Percentiles rank a stretch among this genome's conserved stretches.
These are phyloP conservation scores for Siniperca knerii DNA, from an alignment of 2,113 vertebrate genomes.

Conservation along the genomic window DNA sequence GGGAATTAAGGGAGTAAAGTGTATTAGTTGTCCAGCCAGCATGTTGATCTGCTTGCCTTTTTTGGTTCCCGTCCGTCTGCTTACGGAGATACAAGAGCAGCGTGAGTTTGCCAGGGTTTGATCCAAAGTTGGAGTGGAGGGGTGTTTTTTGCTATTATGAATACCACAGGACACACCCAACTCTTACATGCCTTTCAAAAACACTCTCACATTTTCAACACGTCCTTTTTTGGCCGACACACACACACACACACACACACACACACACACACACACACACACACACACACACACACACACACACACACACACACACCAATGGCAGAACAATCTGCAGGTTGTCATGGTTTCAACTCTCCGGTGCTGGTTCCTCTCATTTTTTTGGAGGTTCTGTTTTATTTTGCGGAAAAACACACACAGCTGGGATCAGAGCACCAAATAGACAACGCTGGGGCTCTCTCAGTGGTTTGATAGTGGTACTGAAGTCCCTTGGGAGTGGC, in stretches of 20 bases:
- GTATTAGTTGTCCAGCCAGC: constrained; percentile 35
- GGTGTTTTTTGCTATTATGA: constrained; percentile 59
- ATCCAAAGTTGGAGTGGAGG: constrained; percentile 50
- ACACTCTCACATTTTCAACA: constrained; percentile 48
- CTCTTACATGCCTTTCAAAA: constrained; percentile 33
- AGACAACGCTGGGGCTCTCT: constrained; percentile 24
- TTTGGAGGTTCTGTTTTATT: constrained; percentile 40
- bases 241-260: neutral
- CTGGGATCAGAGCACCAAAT: constrained; percentile 18
- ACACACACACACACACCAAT: neutral
- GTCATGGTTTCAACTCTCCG: constrained; percentile 27
- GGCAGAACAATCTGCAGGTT: constrained; percentile 19
- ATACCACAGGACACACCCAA: constrained; percentile 60
- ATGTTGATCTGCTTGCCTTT: constrained; percentile 54
- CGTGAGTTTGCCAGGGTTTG: constrained; percentile 14
- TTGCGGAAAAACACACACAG: constrained; percentile 17
- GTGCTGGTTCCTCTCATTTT: constrained; percentile 7
- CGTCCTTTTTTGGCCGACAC: constrained; percentile 54
- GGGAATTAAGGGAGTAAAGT: constrained; percentile 37
- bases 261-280: neutral
- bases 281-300: neutral
- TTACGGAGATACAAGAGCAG: constrained; percentile 42
- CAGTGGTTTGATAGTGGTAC: constrained; percentile 22
- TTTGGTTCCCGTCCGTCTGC: constrained; percentile 56
- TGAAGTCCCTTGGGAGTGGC: constrained; percentile 44